A percentile compares a stretch with the other conserved stretches of the same genome.
Conservation (phyloP, 1,140 invertebrate species). For the Leptinotarsa lineolata region DNA sequence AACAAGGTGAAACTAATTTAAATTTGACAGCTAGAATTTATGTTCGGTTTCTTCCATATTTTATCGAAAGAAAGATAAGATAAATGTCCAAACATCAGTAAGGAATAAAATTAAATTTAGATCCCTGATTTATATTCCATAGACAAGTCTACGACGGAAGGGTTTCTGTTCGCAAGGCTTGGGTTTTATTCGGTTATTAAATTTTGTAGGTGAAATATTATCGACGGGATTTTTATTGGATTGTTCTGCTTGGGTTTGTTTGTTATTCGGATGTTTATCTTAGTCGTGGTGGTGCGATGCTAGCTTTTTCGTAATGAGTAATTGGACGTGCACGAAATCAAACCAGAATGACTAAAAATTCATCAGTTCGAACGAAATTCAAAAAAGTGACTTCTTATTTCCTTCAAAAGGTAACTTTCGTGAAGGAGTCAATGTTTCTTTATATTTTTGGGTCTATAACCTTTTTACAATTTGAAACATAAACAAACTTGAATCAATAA, state of each 20-base stretch:
- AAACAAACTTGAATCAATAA: no score
- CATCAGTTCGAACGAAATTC: no score
- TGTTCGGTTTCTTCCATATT: slow-evolving; percentile 31
- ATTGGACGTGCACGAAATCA: no score
- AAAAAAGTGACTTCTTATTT: no score
- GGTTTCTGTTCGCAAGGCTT: not conserved
- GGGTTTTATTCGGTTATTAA: slow-evolving; percentile 14
- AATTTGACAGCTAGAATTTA: slow-evolving; percentile 34
- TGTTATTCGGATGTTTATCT: no score
- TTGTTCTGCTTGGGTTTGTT: not conserved
- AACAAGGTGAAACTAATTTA: slow-evolving; percentile 20
- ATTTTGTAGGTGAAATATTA: not conserved
- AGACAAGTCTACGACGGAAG: not conserved
- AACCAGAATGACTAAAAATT: no score
- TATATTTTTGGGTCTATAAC: no score
- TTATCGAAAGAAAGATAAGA: slow-evolving; percentile 34
- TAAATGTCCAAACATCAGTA: slow-evolving; percentile 35
- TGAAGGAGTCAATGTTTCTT: no score
- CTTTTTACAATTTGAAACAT: no score
- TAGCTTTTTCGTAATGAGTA: no score
- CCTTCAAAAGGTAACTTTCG: no score
- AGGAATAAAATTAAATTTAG: slow-evolving; percentile 35
- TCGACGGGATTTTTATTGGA: not conserved
- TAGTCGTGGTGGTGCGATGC: no score
- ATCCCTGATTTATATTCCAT: slow-evolving; percentile 34